Base-by-base conservation (phyloP, 2,888 invertebrate genomes). In the Dascillus cervinus region DNA sequence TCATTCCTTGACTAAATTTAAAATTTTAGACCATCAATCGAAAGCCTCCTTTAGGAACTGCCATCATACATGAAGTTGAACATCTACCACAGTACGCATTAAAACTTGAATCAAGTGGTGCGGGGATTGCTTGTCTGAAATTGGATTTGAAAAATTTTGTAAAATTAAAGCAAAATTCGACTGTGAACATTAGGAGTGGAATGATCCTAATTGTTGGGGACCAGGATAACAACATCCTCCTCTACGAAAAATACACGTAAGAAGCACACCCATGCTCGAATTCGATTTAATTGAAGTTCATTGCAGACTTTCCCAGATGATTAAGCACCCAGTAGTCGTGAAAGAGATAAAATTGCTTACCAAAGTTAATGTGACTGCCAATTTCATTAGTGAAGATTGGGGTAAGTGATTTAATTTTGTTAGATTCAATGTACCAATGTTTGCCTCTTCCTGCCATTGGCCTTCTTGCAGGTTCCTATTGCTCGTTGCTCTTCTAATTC, bases 31-130 rank as follows among this genome's bases (percentile, higher is more conserved):
- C 83, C 53, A 71, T 82, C 50, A 81, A 80, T 56, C 73, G 80
- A 55, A 74, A 78, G 22, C 75, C 83, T 8, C 85, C 85, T 23
- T 76, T 80, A 43, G 86, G 86, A 3, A 79, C 79, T 53, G 60
- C 72, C 22, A 54, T 86, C 2, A 68, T 73, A 22, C 77, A 79
- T 39, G 72, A 76, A 58, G 71, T 79, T 8, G 60, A 63, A 23
- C 60, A 72, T 11, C 64, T 84, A 3, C 85, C 85, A 1, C 70
- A 72, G 47, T 85, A 82, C 57, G 58, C 64, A 12, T 39, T 80
- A 9, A 57, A 35, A 4, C 15, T 65, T 22, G 46, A 43, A 22
- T 21, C 34, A 6, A 23, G 24, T 9, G 22, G 34, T 12, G 12
- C 13, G 4, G 9, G 21, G 8, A n/a, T n/a, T n/a, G n/a, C n/a